Evolutionary conservation across 2,113 vertebrate species (phyloP).

Genomic region (Addax nasomaculatus): DNA sequence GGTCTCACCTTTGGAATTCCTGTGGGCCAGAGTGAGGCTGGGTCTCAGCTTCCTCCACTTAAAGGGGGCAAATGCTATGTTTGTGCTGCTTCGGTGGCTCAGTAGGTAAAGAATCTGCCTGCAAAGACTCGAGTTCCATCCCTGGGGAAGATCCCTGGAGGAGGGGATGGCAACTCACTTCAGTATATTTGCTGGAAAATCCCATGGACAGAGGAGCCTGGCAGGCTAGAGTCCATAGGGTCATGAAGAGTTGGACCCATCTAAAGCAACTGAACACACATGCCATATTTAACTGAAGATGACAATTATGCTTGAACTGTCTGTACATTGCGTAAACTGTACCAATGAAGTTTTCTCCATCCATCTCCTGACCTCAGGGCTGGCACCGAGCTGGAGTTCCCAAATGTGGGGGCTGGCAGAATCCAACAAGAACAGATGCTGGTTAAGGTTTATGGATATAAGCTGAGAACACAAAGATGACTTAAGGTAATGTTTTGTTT

Average conservation of each 20-base stretch:
- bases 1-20: background rate
- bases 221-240: background rate
- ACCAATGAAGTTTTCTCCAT: background rate
- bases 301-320: background rate
- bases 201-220: background rate
- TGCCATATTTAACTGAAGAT: background rate
- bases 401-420: background rate
- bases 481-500: background rate
- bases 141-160: background rate
- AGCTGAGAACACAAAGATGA: background rate
- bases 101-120: background rate
- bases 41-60: accelerated
- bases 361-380: too few relatives aligned
- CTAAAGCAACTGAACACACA: background rate
- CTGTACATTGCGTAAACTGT: too few relatives aligned
- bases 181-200: background rate
- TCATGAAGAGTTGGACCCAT: background rate
- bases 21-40: accelerated
- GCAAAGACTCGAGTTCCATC: background rate
- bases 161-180: background rate
- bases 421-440: background rate
- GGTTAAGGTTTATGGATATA: accelerated
- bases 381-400: too few relatives aligned
- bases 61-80: background rate
- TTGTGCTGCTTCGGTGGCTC: background rate